These are phyloP conservation scores for Scaptomyza graminum DNA, from an alignment of 1,140 invertebrate species.

Conservation along the genomic window DNA sequence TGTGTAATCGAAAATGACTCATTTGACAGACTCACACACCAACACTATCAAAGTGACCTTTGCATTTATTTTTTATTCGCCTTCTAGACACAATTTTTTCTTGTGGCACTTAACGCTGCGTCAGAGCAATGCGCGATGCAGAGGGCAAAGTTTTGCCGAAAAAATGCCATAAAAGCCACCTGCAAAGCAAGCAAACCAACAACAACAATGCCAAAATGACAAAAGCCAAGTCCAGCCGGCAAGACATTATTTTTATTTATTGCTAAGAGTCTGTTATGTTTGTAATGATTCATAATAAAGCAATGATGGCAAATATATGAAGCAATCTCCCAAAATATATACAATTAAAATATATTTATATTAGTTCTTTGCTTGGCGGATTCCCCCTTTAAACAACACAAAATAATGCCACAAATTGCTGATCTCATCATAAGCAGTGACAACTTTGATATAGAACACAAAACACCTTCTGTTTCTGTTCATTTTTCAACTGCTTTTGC, in stretches of 20 bases:
- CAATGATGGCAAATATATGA: no score
- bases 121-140: not conserved
- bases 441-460: not conserved
- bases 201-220: not conserved
- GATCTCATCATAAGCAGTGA: slow-evolving; percentile 1
- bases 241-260: no score
- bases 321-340: no score
- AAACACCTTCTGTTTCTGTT: not conserved
- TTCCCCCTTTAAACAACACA: no score
- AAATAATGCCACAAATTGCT: not conserved
- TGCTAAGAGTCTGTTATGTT: no score
- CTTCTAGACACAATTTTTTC: slow-evolving; percentile 3
- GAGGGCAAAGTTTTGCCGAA: not conserved
- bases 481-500: not conserved
- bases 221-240: not conserved
- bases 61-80: slow-evolving; percentile 12
- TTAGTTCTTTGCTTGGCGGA: no score
- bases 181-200: slow-evolving; percentile 5
- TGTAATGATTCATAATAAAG: no score
- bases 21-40: slow-evolving; percentile 46
- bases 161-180: slow-evolving; percentile 23
- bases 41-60: slow-evolving; percentile 47
- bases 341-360: no score
- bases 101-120: slow-evolving; percentile 3
- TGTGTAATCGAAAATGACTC: slow-evolving; percentile 65